Evolutionary conservation across 35 echinoderm and acorn worm species (phyloP), one percentile per base, ranked within the genome.

Genomic region (Chiridota heheva): DNA sequence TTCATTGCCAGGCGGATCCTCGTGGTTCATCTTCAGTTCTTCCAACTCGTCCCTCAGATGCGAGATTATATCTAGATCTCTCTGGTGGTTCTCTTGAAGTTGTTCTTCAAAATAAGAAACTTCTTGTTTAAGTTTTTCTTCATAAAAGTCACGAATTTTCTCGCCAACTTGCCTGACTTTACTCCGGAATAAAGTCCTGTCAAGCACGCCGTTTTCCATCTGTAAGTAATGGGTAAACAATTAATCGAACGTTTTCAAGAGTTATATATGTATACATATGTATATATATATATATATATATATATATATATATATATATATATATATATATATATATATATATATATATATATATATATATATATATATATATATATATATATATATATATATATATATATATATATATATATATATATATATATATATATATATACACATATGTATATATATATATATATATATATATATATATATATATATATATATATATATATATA

Each of bases 91-190:
- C 27, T 87, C 84, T 59, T 92, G 76, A 33, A 92, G 58, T 44
- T 92, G 90, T 51, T 92, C 43, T 58, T 92, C 84, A 63, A 92
- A 92, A 69, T 92, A 92, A 33, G 65, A 40, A 33, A 92, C 80
- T 43, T 92, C 90, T 42, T 92, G 66, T 40, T 83, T 81, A 5
- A 92, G 63, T 25, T 77, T 87, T 1, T 92, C 90, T n/a, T 92
- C 90, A 38, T 88, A 92, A 58, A 83, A 92, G 5, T 60, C 60
- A 15, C 69, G 70, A 41, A 92, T 82, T 36, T 88, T 92, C 31
- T 88, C 85, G 28, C 73, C 85, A 5, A 82, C 56, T 31, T 69
- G 77, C 44, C 42, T 75, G 5, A 92, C 75, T 53, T 92, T 92
- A 18, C 69, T 69, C 28, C 81, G 57, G 35, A 92, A 77, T 25